Conservation (phyloP, 1,140 invertebrate species). For the Heliconius hewitsoni region DNA sequence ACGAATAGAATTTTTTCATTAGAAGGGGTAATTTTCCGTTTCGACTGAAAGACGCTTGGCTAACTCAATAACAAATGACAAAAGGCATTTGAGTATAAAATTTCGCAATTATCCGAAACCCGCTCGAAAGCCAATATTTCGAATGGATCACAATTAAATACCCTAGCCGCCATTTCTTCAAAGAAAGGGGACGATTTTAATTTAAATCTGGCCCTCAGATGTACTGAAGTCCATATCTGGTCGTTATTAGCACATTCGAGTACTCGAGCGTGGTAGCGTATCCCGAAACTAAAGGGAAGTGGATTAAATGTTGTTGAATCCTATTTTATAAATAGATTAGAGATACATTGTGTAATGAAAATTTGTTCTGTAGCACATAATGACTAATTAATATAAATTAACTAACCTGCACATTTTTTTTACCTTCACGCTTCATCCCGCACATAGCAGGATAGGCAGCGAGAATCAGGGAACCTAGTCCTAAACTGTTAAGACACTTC, state of each 20-base stretch:
- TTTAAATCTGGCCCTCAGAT: slow-evolving; percentile 66
- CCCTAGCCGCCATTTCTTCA: slow-evolving; percentile 62
- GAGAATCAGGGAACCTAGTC: too few relatives aligned
- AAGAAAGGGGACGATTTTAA: slow-evolving; percentile 69
- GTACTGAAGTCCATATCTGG: slow-evolving; percentile 40
- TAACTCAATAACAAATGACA: slow-evolving; percentile 67
- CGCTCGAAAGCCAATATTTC: slow-evolving; percentile 59
- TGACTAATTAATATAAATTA: too few relatives aligned
- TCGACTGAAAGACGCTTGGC: slow-evolving; percentile 47
- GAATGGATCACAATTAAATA: slow-evolving; percentile 70
- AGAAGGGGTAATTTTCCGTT: slow-evolving; percentile 57
- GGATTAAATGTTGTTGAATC: not conserved
- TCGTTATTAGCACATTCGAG: slow-evolving; percentile 45
- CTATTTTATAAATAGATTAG: too few relatives aligned
- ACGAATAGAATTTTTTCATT: slow-evolving; percentile 58
- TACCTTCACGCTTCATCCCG: too few relatives aligned
- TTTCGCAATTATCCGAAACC: slow-evolving; percentile 67
- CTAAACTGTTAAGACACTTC: too few relatives aligned
- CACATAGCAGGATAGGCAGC: too few relatives aligned
- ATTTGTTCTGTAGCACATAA: not conserved
- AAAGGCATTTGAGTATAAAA: slow-evolving; percentile 57
- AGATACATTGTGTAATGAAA: not conserved
- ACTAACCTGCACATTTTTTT: too few relatives aligned
- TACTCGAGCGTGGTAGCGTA: slow-evolving; percentile 23
- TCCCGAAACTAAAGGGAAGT: slow-evolving; percentile 12